Conservation (phyloP, 2,797 vertebrate species). For the Otus scops region DNA sequence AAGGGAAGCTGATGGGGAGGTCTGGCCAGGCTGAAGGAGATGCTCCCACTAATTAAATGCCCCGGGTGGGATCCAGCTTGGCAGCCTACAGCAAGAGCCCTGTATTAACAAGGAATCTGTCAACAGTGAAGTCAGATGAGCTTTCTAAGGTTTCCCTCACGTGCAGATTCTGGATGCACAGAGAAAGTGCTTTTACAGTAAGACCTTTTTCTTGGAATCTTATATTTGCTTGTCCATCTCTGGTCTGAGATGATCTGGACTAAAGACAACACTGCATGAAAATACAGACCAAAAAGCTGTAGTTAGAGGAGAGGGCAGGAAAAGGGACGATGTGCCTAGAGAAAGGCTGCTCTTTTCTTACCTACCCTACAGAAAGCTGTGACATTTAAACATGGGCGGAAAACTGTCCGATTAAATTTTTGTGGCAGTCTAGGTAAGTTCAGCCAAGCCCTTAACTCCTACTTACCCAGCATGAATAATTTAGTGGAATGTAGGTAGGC, state of each 20-base stretch:
- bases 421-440: background rate
- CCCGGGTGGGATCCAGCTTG: background rate
- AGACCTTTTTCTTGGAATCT: background rate
- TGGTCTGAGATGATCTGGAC: background rate
- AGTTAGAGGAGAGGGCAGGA: background rate
- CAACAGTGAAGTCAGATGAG: background rate
- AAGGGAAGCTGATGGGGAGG: background rate
- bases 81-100: background rate
- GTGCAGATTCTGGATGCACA: background rate
- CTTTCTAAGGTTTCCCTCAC: background rate
- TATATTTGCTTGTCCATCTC: background rate
- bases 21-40: background rate
- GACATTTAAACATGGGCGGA: background rate
- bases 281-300: background rate
- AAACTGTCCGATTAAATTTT: background rate
- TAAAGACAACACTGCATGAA: fast-evolving
- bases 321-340: background rate
- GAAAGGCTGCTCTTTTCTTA: background rate
- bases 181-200: background rate
- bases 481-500: background rate
- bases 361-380: background rate
- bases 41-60: background rate
- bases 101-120: background rate
- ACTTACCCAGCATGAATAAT: background rate
- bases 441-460: background rate